Base-by-base conservation (phyloP, 1,140 invertebrate genomes). In the Oscheius sp. region DNA sequence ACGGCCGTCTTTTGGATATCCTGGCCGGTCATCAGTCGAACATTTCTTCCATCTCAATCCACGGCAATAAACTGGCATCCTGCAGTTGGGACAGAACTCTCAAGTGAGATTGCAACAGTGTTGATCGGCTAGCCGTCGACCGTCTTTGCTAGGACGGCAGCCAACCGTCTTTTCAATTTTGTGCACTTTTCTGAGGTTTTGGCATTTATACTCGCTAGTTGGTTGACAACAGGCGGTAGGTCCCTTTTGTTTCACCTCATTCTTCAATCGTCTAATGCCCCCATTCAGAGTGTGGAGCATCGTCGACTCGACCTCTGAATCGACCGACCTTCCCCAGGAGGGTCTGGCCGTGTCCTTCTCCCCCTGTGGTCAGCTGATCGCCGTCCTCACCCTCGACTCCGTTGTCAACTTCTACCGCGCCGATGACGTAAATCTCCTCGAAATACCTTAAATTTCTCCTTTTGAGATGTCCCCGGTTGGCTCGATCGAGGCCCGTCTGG, bases 31-130 rank as follows among this genome's bases (percentile, higher is more conserved):
- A 99, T 84, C 91, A 93, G 87, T 94, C 91, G 20, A 94, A 95
- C 2, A 90, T 99, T 1, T 89, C 90, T 26, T 89, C 90, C 76
- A 79, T 98, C 18, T 88, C 89, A 10, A 97, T 98, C 84, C 88
- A 84, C 66, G 82, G 89, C 10, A 86, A 90, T 0, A 88, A 89
- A 32, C 84, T 98, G 32, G 92, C 90, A 0, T 95, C 93, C 1
- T 91, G 90, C 1, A 94, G 93, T 20, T 97, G 94, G 94, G 95
- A 98, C 84, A 92, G 92, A 85, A 93, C 93, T 0, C 86, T 97
- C 0, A 89, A 91, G 78, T 67, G 0, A 0, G 61, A 1, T 7
- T 26, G 20, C 31, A n/a, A n/a, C n/a, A n/a, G n/a, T n/a, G n/a
- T n/a, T n/a, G n/a, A n/a, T n/a, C n/a, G n/a, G n/a, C n/a, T n/a